Evolutionary conservation across 1,140 invertebrate genomes (phyloP).

Genomic region (Drosophila equinoxialis): DNA sequence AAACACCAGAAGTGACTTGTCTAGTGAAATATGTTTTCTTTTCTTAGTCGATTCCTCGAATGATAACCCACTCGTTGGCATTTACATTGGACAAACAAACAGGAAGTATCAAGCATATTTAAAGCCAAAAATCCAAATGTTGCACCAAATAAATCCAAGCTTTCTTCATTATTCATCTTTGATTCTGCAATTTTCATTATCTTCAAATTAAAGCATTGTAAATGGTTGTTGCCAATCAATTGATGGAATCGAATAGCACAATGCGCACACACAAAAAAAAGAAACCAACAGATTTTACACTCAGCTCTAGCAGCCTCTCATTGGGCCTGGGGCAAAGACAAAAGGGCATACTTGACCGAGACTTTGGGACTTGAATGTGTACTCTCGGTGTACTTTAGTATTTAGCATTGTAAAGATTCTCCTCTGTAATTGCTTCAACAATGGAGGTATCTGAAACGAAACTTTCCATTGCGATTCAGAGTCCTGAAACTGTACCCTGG

Average conservation of each 20-base stretch:
- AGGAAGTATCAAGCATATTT: too few relatives aligned
- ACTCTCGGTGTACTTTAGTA: slow-evolving; percentile 8
- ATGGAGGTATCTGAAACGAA: slow-evolving; percentile 20
- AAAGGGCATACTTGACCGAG: slow-evolving; percentile 11
- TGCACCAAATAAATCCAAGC: too few relatives aligned
- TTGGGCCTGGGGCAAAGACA: not conserved
- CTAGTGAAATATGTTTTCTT: slow-evolving; percentile 8
- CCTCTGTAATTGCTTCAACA: slow-evolving; percentile 50
- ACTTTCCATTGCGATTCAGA: slow-evolving; percentile 23
- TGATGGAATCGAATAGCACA: not conserved
- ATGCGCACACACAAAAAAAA: not conserved
- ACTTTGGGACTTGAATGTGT: slow-evolving; percentile 33
- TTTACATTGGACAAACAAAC: too few relatives aligned
- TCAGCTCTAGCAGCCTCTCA: not conserved
- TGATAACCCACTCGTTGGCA: not conserved
- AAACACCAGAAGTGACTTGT: slow-evolving; percentile 10
- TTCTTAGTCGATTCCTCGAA: not conserved
- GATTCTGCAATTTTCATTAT: not conserved
- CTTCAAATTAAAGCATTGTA: not conserved
- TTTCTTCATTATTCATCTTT: too few relatives aligned
- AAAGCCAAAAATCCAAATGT: too few relatives aligned
- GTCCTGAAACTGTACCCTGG: slow-evolving; percentile 32
- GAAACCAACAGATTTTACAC: not conserved
- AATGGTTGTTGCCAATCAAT: not conserved
- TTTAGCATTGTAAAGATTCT: slow-evolving; percentile 20